Percentiles rank a stretch among this genome's conserved stretches.
phyloP scores from a whole-genome alignment of 1,140 invertebrate genomes.

The Macrotrachela quadricornifera region DNA sequence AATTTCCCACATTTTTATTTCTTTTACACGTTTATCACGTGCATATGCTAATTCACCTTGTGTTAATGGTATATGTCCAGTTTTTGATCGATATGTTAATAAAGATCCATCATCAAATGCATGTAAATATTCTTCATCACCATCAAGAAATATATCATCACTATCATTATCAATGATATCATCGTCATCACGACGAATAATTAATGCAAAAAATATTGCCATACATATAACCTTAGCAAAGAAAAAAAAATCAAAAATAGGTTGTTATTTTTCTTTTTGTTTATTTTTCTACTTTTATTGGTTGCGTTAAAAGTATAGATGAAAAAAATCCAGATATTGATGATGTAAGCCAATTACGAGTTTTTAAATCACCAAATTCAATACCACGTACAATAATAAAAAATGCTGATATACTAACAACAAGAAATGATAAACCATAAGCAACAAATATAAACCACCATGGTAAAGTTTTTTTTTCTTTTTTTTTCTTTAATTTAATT shows the following conservation, averaged over 20 bases:
- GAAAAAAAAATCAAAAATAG: not conserved
- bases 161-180: not conserved
- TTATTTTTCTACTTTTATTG: conserved; percentile 20
- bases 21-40: conserved; percentile 25
- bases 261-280: not conserved
- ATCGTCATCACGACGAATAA: conserved; percentile 13
- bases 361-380: conserved; percentile 35
- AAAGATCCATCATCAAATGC: no score
- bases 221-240: conserved; percentile 10
- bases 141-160: conserved; percentile 1
- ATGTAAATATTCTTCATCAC: conserved; percentile 14
- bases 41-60: conserved; percentile 10
- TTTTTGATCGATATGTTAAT: no score
- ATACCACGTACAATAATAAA: conserved; percentile 37
- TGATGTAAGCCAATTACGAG: conserved; percentile 36
- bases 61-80: not conserved
- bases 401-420: conserved; percentile 25
- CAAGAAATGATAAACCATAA: conserved; percentile 28
- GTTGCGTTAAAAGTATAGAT: conserved; percentile 35
- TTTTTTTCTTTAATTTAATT: conserved; percentile 12
- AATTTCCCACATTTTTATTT: conserved; percentile 32
- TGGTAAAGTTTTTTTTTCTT: conserved; percentile 12
- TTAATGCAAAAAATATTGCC: conserved; percentile 14
- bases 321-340: conserved; percentile 35
- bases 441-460: conserved; percentile 27